phyloP scores from a whole-genome alignment of 2,888 invertebrate species.

The Hirtodrosophila confusa region DNA sequence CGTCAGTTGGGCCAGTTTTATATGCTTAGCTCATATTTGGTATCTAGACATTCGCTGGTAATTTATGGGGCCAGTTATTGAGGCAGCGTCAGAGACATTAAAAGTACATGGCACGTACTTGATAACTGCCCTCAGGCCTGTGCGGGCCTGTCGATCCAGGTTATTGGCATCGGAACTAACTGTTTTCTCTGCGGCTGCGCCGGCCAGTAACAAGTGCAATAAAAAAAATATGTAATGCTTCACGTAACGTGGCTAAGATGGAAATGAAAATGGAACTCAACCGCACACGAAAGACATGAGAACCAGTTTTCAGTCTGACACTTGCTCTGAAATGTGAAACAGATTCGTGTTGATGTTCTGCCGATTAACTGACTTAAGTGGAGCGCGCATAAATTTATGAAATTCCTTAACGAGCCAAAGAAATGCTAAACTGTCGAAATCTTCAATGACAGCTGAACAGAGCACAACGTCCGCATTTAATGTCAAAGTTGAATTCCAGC shows the following conservation, averaged over 20 bases:
- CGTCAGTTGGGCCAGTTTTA: conserved; percentile 47
- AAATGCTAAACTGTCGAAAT: conserved; percentile 29
- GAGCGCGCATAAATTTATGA: conserved; percentile 29
- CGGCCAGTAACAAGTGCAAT: conserved; percentile 48
- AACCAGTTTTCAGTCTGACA: conserved; percentile 58
- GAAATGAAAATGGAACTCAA: conserved; percentile 48
- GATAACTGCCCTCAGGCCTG: conserved; percentile 4
- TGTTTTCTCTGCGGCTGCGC: conserved; percentile 61
- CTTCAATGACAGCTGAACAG: conserved; percentile 23
- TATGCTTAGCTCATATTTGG: conserved; percentile 37
- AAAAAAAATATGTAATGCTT: conserved; percentile 27
- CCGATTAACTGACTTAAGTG: conserved; percentile 29
- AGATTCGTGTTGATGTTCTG: conserved; percentile 22
- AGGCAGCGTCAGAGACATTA: conserved; percentile 2
- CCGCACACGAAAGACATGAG: conserved; percentile 37
- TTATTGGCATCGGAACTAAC: conserved; percentile 73
- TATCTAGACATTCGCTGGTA: conserved; percentile 11
- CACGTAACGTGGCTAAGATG: conserved; percentile 31
- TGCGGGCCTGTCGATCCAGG: conserved; percentile 33
- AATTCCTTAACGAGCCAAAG: conserved; percentile 20
- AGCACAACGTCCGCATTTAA: conserved; percentile 24
- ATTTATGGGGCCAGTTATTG: conserved; percentile 9
- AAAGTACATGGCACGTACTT: conserved; percentile 18
- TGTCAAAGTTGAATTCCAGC: conserved; percentile 68
- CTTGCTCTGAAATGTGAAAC: conserved; percentile 31